Conservation (phyloP, 2,797 vertebrate species). For the Jordanella pulchra region DNA sequence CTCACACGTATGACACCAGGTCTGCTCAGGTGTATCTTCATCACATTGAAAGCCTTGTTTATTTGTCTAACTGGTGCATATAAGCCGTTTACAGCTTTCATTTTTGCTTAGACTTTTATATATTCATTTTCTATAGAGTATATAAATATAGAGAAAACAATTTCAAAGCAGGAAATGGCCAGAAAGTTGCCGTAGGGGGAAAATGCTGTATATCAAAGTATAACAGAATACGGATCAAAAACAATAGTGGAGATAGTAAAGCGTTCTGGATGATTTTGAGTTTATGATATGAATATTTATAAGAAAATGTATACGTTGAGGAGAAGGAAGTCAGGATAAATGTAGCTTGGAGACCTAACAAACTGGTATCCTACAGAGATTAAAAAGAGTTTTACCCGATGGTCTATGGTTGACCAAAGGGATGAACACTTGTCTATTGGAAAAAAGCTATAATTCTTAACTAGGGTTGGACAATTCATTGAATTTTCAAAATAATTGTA, state of each 20-base stretch:
- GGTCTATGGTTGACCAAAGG: neutral
- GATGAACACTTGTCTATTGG: neutral
- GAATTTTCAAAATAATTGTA: no score
- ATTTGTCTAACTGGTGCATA: neutral
- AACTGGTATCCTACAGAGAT: neutral
- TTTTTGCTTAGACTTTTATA: no score
- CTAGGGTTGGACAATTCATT: no score
- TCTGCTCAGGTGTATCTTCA: slow-evolving; percentile 47
- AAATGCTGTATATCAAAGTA: neutral
- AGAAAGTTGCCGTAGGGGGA: no score
- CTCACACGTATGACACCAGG: slow-evolving; percentile 97
- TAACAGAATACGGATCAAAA: neutral
- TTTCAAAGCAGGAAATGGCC: no score
- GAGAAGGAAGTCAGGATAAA: neutral
- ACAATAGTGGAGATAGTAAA: neutral
- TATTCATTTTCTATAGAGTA: no score
- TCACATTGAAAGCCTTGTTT: neutral
- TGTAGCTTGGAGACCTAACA: neutral
- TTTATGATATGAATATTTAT: neutral
- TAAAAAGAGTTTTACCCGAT: neutral
- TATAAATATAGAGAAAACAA: no score
- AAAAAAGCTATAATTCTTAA: neutral
- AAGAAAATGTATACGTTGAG: neutral
- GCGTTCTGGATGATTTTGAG: neutral
- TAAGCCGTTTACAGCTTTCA: neutral